These are phyloP conservation scores for Crocuta crocuta DNA, from an alignment of 2,113 vertebrate species.

Conservation along the genomic window DNA sequence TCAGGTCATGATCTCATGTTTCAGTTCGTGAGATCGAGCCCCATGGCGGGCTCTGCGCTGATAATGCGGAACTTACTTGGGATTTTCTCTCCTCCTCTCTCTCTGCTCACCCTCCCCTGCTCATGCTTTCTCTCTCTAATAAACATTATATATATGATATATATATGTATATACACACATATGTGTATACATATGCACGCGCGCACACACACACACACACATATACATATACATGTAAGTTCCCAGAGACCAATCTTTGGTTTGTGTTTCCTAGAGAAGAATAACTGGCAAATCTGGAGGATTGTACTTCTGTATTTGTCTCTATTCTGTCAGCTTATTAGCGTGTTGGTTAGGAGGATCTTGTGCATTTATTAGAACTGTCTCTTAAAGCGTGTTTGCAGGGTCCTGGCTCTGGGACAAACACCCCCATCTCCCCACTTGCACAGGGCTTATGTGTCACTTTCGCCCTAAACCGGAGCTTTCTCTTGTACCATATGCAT, in stretches of 20 bases:
- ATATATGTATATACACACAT: no score
- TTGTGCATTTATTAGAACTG: not conserved
- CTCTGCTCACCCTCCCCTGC: no score
- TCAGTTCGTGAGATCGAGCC: no score
- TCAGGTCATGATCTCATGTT: no score
- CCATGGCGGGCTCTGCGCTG: no score
- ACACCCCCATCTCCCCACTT: no score
- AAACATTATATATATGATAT: no score
- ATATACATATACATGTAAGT: not conserved
- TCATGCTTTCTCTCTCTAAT: no score
- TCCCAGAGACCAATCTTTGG: not conserved
- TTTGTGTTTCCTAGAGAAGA: conserved; percentile 30
- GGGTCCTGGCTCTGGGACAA: not conserved
- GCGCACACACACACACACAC: no score
- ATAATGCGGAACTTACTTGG: no score
- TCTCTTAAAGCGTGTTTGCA: not conserved
- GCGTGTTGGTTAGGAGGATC: not conserved
- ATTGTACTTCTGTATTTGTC: not conserved
- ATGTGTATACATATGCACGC: no score
- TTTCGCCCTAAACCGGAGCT: not conserved
- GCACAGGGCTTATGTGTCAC: not conserved
- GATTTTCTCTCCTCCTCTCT: no score
- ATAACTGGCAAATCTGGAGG: not conserved
- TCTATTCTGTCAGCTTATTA: not conserved
- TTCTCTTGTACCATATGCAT: not conserved